Conservation (phyloP, 2,888 invertebrate genomes). For the Vannuccia rotundouncinata region DNA sequence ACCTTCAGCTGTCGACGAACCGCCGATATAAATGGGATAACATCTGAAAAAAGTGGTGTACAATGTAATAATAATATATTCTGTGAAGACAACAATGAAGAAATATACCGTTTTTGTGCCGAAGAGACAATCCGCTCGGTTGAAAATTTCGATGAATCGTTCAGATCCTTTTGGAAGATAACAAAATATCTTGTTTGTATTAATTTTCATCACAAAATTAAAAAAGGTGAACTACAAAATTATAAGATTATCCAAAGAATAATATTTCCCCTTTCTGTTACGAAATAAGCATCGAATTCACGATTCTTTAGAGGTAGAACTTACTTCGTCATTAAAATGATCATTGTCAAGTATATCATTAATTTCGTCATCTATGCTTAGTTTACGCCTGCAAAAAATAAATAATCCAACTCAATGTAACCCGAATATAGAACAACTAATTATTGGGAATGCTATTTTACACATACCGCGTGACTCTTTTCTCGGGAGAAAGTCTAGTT, state of each 20-base stretch:
- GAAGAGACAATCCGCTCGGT: not conserved
- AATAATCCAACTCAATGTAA: not conserved
- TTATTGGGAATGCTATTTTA: not conserved
- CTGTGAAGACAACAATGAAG: not conserved
- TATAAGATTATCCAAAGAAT: too few relatives aligned
- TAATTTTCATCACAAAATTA: too few relatives aligned
- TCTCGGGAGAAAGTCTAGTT: not conserved
- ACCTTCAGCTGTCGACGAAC: constrained; percentile 45
- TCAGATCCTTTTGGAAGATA: too few relatives aligned
- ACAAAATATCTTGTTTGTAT: too few relatives aligned
- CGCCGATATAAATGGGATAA: constrained; percentile 49
- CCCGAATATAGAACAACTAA: not conserved
- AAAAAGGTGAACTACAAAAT: too few relatives aligned
- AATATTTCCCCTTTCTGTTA: too few relatives aligned
- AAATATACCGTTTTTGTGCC: not conserved
- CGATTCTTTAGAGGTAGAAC: too few relatives aligned
- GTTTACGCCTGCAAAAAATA: not conserved
- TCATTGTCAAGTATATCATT: not conserved
- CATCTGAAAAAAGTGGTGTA: constrained; percentile 48
- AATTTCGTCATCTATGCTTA: not conserved
- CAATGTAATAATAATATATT: too few relatives aligned
- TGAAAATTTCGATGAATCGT: not conserved
- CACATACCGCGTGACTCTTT: not conserved
- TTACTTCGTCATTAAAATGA: not conserved
- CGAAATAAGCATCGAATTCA: too few relatives aligned